Conservation (phyloP, 2,113 vertebrate genomes). For the Myiagra hebetior region DNA sequence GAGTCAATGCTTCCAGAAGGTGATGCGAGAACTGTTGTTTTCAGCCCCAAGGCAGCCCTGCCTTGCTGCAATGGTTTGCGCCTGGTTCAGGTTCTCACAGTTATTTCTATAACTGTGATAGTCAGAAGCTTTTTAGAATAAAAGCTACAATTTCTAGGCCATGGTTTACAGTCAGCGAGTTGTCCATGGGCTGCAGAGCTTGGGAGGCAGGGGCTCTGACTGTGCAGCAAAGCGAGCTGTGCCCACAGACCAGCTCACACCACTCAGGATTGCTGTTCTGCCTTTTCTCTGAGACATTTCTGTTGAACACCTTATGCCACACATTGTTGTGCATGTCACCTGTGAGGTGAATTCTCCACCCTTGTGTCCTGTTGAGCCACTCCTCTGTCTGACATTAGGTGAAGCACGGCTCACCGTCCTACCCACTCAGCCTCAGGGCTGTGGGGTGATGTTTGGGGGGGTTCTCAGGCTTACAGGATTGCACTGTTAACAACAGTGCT, state of each 20-base stretch:
- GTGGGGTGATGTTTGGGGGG: background rate
- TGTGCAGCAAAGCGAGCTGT: background rate
- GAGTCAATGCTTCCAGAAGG: background rate
- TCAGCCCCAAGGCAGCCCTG: background rate
- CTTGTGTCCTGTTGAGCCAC: background rate
- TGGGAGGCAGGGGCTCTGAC: background rate
- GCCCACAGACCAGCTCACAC: background rate
- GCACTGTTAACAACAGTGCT: background rate
- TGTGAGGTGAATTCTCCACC: background rate
- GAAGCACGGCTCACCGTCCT: background rate
- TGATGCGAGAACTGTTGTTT: background rate
- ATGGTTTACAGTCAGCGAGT: background rate
- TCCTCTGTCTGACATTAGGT: background rate
- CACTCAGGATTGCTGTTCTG: background rate
- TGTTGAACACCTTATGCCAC: background rate
- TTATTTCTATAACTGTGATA: background rate
- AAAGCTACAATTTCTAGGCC: background rate
- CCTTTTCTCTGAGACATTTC: background rate
- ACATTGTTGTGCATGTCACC: fast-evolving
- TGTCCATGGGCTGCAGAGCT: background rate
- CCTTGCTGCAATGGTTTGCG: background rate
- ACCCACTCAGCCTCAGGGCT: background rate
- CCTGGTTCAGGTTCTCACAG: background rate
- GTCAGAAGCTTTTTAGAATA: background rate
- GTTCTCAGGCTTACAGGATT: background rate